phyloP scores from a whole-genome alignment of 2,888 invertebrate species.

The Nipponacmea schrenckii region DNA sequence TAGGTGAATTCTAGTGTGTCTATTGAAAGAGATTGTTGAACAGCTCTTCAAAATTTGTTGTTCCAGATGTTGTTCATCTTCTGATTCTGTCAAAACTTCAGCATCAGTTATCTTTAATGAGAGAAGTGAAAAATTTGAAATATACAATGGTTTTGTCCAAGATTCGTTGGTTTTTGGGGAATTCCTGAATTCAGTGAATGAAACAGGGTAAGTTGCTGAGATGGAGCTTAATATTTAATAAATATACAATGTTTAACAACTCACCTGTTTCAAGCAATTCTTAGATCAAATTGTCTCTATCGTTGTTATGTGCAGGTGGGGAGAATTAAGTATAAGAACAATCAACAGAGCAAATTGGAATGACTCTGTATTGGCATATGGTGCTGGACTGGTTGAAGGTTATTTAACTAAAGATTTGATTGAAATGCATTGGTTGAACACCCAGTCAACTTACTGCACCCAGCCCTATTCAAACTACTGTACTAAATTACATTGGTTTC shows the following conservation, averaged over 20 bases:
- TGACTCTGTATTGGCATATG: slow-evolving; percentile 84
- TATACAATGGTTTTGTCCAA: slow-evolving; percentile 55
- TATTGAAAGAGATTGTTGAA: no score
- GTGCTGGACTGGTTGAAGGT: slow-evolving; percentile 86
- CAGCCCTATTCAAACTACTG: slow-evolving; percentile 71
- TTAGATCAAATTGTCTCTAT: no score
- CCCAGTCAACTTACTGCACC: slow-evolving; percentile 73
- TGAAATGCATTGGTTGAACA: slow-evolving; percentile 82
- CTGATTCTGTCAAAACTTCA: neutral
- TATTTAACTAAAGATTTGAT: slow-evolving; percentile 80
- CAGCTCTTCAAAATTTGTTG: no score
- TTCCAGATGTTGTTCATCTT: no score
- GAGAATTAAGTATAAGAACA: neutral
- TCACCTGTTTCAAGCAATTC: neutral
- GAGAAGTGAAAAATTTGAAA: slow-evolving; percentile 8
- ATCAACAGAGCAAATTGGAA: slow-evolving; percentile 81
- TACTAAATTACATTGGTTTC: slow-evolving; percentile 74
- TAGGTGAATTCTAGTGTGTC: no score
- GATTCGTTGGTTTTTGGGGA: slow-evolving; percentile 80
- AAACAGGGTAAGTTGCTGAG: slow-evolving; percentile 76
- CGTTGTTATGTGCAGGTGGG: neutral
- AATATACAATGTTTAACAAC: neutral
- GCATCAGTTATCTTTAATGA: slow-evolving; percentile 13
- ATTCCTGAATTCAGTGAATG: slow-evolving; percentile 79
- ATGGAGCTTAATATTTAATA: no score